Evolutionary conservation across 2,113 vertebrate genomes (phyloP), one percentile per base, ranked within the genome.

Genomic region (Scomber colias): DNA sequence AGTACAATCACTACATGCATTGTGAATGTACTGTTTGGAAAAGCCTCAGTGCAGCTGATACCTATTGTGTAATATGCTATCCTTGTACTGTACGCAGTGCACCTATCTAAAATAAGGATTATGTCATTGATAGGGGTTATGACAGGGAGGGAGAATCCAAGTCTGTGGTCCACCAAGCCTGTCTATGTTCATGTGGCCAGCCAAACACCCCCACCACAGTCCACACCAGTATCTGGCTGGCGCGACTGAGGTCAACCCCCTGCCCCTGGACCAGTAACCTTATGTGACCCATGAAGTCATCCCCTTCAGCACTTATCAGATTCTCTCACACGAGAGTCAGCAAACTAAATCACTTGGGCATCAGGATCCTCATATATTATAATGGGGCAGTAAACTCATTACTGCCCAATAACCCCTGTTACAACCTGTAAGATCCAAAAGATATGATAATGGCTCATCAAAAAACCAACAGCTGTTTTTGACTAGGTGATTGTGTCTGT

Each of bases 221-320:
- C 87, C 71, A 76, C 19, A 8, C 40, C 87, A 82, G 62, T 78
- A 91, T 89, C 86, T 53, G 51, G 56, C 69, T 86, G 89, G 73
- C 63, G 77, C 73, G 71, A 64, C 84, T 66, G 77, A 81, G 90
- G 89, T 92, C 87, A 90, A 81, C 71, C 85, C 89, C 83, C 71
- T 88, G 78, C 61, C 86, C 70, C 83, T 54, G 73, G 71, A 82
- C 85, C 83, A 63, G 81, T 93, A 83, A 91, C 90, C 90, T 91
- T 65, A 85, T 77, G 76, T 92, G 90, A 92, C 93, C 89, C 90
- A 85, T 92, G 84, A 89, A 86, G 85, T 92, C 89, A 88, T 85
- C 73, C 69, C 77, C 80, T 90, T 88, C 79, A 88, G 72, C 84
- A 80, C 77, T 85, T 82, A 87, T 86, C 83, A 84, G 68, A 90